Evolutionary conservation across 2,113 vertebrate genomes (phyloP).

Genomic region (Salminus brasiliensis): DNA sequence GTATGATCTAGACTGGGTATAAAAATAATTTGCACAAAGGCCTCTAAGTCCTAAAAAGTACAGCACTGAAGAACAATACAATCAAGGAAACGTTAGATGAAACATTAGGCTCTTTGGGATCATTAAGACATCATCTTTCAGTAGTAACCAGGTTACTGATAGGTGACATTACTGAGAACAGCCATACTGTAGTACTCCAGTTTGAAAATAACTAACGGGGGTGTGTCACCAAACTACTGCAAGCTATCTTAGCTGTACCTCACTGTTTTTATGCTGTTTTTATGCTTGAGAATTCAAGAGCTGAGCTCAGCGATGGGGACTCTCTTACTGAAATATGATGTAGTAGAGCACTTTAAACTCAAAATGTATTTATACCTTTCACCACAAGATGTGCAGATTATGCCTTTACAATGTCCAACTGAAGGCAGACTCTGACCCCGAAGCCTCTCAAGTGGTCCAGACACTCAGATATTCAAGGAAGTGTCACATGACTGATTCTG

Average conservation of each 20-base stretch:
- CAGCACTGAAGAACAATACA: conserved; percentile 55
- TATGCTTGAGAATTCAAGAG: neutral
- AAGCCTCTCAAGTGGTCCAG: conserved; percentile 14
- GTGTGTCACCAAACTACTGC: conserved; percentile 3
- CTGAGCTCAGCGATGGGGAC: conserved; percentile 9
- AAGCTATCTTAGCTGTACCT: too few species aligned
- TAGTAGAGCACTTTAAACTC: neutral
- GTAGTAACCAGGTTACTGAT: conserved; percentile 68
- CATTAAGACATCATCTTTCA: conserved; percentile 8
- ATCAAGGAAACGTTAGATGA: conserved; percentile 46
- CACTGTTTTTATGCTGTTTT: neutral
- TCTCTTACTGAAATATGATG: conserved; percentile 6
- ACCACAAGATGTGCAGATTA: conserved; percentile 20
- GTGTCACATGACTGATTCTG: neutral
- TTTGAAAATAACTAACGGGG: neutral
- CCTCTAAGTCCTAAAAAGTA: conserved; percentile 64
- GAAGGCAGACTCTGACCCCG: conserved; percentile 41
- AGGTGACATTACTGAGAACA: conserved; percentile 10
- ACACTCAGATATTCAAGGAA: neutral
- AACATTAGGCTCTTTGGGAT: conserved; percentile 81
- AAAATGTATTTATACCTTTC: neutral
- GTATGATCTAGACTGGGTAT: conserved; percentile 46
- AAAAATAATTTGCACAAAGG: conserved; percentile 63
- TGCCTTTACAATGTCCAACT: conserved; percentile 33
- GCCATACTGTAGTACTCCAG: neutral